A percentile compares a stretch with the other conserved stretches of the same genome.
Conservation (phyloP, 2,797 vertebrate species). For the Leucoraja ocellata region DNA sequence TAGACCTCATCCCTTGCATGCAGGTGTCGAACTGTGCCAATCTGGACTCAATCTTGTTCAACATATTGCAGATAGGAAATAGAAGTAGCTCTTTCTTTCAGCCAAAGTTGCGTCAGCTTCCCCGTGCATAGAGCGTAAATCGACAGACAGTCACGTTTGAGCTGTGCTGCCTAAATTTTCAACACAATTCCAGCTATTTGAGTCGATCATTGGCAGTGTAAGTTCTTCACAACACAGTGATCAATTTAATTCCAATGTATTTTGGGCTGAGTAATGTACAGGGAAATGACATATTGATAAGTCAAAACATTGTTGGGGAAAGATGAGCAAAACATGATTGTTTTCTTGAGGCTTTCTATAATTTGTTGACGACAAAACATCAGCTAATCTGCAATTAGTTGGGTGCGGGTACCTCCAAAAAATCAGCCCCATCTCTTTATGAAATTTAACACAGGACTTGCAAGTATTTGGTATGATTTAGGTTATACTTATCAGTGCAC, state of each 20-base stretch:
- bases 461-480: slow-evolving; percentile 19
- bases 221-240: background rate
- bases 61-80: background rate
- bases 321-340: background rate
- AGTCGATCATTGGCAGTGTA: background rate
- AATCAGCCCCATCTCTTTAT: background rate
- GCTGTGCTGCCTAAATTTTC: background rate
- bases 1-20: background rate
- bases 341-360: background rate
- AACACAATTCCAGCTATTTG: background rate
- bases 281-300: background rate
- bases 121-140: background rate
- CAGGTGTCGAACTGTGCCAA: background rate
- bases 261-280: background rate
- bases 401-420: background rate
- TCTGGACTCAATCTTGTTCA: background rate
- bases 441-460: slow-evolving; percentile 1
- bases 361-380: background rate
- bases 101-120: background rate
- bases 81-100: background rate
- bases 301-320: background rate
- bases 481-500: too few relatives aligned
- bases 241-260: background rate
- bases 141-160: background rate
- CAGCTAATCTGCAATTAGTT: background rate